Evolutionary conservation across 2,797 vertebrate species (phyloP).

Genomic region (Muraenolepis orangiensis): DNA sequence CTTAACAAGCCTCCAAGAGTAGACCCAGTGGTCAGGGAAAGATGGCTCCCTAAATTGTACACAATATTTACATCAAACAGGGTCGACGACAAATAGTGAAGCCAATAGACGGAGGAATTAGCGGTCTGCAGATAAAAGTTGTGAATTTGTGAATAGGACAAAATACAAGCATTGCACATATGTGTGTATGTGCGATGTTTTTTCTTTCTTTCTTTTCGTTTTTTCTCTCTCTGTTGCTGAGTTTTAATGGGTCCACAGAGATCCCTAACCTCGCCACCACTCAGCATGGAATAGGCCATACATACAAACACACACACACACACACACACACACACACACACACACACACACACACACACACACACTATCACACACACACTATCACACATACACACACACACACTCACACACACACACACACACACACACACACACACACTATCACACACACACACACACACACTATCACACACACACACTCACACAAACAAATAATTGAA

Average conservation of each 20-base stretch:
- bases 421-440: slow-evolving; percentile 9
- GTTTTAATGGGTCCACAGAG: slow-evolving; percentile 10
- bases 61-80: no score
- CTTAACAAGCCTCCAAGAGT: no score
- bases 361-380: slow-evolving; percentile 6
- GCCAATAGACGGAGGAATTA: no score
- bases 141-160: no score
- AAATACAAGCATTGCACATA: no score
- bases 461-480: no score
- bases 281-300: slow-evolving; percentile 5
- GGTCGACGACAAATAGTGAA: no score
- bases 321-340: background rate
- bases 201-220: slow-evolving; percentile 11
- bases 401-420: slow-evolving; percentile 5
- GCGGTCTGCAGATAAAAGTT: no score
- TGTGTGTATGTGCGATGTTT: background rate
- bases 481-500: background rate
- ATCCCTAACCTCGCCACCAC: background rate
- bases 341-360: slow-evolving; percentile 9
- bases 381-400: background rate
- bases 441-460: slow-evolving; percentile 4
- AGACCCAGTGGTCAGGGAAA: no score
- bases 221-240: background rate
- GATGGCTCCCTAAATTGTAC: no score
- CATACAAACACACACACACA: background rate